Evolutionary conservation across 2,888 invertebrate genomes (phyloP).

Genomic region (Agapostemon virescens): DNA sequence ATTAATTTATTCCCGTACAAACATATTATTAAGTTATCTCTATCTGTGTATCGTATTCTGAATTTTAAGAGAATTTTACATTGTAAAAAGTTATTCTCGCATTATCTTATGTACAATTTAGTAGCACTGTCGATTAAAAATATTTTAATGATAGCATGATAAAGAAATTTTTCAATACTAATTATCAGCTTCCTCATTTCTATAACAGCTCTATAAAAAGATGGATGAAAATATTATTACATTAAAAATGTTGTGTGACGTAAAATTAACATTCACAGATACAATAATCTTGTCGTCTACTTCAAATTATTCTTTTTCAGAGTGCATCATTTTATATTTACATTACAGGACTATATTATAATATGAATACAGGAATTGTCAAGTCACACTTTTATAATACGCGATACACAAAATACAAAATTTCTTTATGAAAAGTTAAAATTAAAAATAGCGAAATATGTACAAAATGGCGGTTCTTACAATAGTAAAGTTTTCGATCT

Average conservation of each 20-base stretch:
- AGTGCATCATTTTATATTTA: constrained; percentile 59
- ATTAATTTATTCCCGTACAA: constrained; percentile 22
- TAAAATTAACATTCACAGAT: constrained; percentile 37
- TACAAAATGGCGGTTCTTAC: constrained; percentile 60
- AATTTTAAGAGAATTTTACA: not conserved
- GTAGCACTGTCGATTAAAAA: constrained; percentile 23
- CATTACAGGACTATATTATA: constrained; percentile 53
- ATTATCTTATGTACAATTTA: constrained; percentile 22
- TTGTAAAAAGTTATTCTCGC: constrained; percentile 32
- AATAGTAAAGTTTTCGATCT: constrained; percentile 44
- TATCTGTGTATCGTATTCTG: not conserved
- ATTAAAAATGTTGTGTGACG: constrained; percentile 29
- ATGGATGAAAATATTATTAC: constrained; percentile 43
- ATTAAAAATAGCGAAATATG: constrained; percentile 60
- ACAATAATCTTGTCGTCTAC: constrained; percentile 36
- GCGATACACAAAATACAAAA: constrained; percentile 66
- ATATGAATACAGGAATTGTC: constrained; percentile 57
- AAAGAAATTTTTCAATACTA: constrained; percentile 14
- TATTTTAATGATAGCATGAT: constrained; percentile 4
- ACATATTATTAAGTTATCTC: constrained; percentile 1
- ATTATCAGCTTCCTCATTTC: constrained; percentile 5
- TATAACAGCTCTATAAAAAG: constrained; percentile 35
- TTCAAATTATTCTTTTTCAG: constrained; percentile 37
- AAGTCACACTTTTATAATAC: constrained; percentile 56
- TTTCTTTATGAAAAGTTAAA: constrained; percentile 62